These are phyloP conservation scores for Watsonalla cultraria DNA, from an alignment of 2,888 invertebrate species.

Conservation along the genomic window DNA sequence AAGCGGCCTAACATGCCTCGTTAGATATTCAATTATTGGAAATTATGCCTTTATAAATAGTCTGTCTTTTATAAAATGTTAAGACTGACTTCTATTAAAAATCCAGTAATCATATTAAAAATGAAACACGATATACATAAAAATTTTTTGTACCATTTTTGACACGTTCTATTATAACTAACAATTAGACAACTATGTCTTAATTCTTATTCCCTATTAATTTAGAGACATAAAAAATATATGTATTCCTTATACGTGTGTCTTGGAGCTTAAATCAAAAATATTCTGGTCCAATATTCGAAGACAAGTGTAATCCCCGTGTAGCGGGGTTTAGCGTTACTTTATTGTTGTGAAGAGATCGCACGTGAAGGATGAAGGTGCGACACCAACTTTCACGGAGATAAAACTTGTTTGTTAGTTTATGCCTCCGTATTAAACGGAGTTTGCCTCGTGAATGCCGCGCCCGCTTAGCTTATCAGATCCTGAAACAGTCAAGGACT, in stretches of 20 bases:
- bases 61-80: no score
- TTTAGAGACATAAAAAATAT: not conserved
- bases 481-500: slow-evolving; percentile 30
- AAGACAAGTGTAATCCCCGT: slow-evolving; percentile 41
- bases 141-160: no score
- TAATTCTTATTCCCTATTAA: no score
- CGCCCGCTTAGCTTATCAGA: slow-evolving; percentile 36
- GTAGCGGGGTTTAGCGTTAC: slow-evolving; percentile 39
- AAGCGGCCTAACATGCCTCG: not conserved
- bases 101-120: no score
- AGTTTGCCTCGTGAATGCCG: slow-evolving; percentile 29
- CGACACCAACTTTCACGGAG: slow-evolving; percentile 57
- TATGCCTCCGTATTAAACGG: slow-evolving; percentile 45
- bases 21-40: no score
- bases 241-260: not conserved
- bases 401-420: slow-evolving; percentile 74
- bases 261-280: slow-evolving; percentile 7
- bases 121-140: no score
- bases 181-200: no score
- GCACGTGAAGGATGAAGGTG: slow-evolving; percentile 73
- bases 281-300: slow-evolving; percentile 4
- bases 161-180: no score
- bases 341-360: slow-evolving; percentile 67
- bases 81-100: no score
- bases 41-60: no score